Conservation (phyloP, 2,113 vertebrate genomes). For the Bungarus multicinctus region DNA sequence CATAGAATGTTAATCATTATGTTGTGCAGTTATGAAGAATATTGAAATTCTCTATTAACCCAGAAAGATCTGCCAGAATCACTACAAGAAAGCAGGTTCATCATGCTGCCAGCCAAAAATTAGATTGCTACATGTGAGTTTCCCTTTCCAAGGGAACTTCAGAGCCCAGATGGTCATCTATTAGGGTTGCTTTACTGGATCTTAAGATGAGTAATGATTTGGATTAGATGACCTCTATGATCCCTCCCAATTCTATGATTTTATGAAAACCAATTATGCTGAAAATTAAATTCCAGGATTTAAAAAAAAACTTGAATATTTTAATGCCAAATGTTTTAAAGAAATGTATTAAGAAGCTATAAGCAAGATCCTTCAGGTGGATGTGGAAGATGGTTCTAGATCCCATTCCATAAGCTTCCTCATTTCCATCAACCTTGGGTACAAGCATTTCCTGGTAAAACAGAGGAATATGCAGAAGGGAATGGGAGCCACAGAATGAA, state of each 20-base stretch:
- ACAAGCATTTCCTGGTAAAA: slow-evolving; percentile 24
- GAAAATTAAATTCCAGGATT: background rate
- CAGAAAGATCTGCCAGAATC: background rate
- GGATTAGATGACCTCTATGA: background rate
- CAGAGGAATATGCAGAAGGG: slow-evolving; percentile 32
- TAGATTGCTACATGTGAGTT: background rate
- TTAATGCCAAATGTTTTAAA: background rate
- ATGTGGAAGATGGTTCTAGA: background rate
- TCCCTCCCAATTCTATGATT: background rate
- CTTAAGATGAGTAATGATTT: background rate
- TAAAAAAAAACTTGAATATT: background rate
- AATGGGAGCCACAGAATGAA: slow-evolving; percentile 43
- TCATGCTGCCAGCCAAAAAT: background rate
- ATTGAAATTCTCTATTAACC: background rate
- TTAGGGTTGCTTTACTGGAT: background rate
- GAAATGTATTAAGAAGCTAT: background rate
- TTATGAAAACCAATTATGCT: background rate
- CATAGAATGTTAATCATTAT: background rate
- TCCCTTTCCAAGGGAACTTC: background rate
- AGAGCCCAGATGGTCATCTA: background rate
- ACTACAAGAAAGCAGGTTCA: background rate
- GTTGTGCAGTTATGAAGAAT: background rate
- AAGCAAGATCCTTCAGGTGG: background rate
- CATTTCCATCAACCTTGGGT: background rate
- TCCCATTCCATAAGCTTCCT: too few relatives aligned